phyloP scores from a whole-genome alignment of 2,113 vertebrate genomes.

The Vicugna pacos region DNA sequence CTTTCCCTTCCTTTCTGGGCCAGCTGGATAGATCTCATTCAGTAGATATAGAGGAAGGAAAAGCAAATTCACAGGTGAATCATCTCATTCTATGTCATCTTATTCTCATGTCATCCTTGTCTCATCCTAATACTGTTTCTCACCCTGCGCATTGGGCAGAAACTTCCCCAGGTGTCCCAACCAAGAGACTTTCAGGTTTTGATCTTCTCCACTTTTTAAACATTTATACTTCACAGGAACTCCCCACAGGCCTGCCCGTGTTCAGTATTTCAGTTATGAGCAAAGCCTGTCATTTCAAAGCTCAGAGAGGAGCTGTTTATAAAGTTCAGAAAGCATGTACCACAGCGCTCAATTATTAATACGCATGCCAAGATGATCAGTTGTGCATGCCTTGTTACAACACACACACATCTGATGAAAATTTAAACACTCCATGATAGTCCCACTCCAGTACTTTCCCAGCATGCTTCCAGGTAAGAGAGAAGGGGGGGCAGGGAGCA shows the following conservation, averaged over 20 bases:
- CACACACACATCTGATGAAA: slow-evolving; percentile 19
- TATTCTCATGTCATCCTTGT: not conserved
- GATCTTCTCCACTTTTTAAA: slow-evolving; percentile 67
- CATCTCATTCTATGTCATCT: not conserved
- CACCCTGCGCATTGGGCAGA: slow-evolving; percentile 70
- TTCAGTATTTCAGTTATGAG: slow-evolving; percentile 41
- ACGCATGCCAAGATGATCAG: slow-evolving; percentile 65
- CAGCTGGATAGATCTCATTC: slow-evolving; percentile 60
- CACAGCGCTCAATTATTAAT: slow-evolving; percentile 60
- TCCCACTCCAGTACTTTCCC: slow-evolving; percentile 28
- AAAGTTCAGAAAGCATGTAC: slow-evolving; percentile 52
- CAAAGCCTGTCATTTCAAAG: slow-evolving; percentile 53
- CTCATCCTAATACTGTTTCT: slow-evolving; percentile 66
- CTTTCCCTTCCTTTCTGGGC: not conserved
- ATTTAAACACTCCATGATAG: slow-evolving; percentile 49
- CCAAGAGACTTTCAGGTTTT: slow-evolving; percentile 61
- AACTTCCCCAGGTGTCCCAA: slow-evolving; percentile 70
- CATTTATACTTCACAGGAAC: slow-evolving; percentile 57
- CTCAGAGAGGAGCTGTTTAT: slow-evolving; percentile 64
- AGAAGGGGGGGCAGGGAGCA: not conserved
- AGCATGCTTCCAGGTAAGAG: not conserved
- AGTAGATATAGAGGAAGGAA: slow-evolving; percentile 63
- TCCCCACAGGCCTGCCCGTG: slow-evolving; percentile 19
- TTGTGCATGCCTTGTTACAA: slow-evolving; percentile 58
- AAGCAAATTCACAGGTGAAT: slow-evolving; percentile 71